phyloP scores from a whole-genome alignment of 2,113 vertebrate species.

The Indri indri region DNA sequence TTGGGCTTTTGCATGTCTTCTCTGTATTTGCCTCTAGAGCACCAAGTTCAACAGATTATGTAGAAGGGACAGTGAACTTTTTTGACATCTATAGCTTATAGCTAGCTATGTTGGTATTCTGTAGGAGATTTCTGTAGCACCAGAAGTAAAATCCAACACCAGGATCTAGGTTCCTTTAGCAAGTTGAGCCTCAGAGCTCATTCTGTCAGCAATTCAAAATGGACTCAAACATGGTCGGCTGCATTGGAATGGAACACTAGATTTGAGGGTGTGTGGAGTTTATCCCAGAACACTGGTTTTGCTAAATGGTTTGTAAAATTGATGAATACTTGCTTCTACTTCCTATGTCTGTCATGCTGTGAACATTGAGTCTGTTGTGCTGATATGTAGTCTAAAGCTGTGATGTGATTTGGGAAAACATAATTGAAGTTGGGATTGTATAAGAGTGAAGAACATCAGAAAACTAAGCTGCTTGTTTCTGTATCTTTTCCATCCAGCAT shows the following conservation, averaged over 20 bases:
- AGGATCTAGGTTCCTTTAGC: background rate
- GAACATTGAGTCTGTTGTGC: background rate
- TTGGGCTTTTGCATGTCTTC: background rate
- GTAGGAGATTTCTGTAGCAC: slow-evolving; percentile 39
- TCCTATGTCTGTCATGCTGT: background rate
- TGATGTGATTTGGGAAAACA: slow-evolving; percentile 18
- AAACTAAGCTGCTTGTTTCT: background rate
- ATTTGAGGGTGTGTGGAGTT: background rate
- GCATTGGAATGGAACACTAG: background rate
- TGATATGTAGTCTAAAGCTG: background rate
- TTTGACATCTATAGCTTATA: background rate
- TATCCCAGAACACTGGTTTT: background rate
- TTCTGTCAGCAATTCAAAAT: background rate
- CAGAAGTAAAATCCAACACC: slow-evolving; percentile 37
- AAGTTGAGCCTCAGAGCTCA: background rate
- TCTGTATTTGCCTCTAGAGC: background rate
- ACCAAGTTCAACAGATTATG: slow-evolving; percentile 4
- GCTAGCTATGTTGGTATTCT: background rate
- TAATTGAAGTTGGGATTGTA: background rate
- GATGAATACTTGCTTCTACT: background rate
- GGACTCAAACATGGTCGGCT: background rate
- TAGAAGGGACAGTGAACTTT: background rate
- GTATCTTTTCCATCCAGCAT: background rate
- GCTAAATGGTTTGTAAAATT: slow-evolving; percentile 28
- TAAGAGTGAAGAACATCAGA: background rate